These are phyloP conservation scores for Diadema setosum DNA, from an alignment of 35 echinoderm and acorn worm species.

Conservation along the genomic window DNA sequence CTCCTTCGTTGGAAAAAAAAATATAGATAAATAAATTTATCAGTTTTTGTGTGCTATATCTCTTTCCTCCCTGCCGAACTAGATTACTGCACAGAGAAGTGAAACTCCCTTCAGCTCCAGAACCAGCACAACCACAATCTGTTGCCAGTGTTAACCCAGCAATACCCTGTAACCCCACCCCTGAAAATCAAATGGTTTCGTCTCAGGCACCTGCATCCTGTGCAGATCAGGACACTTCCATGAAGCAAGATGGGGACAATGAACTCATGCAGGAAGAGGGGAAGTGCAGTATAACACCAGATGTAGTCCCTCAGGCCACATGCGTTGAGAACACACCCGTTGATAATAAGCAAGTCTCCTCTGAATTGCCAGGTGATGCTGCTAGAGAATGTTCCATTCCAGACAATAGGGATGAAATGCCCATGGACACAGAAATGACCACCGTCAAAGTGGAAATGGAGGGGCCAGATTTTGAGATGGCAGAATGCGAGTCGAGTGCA, in stretches of 20 bases:
- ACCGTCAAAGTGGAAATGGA: neutral
- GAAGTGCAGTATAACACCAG: neutral
- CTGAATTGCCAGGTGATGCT: neutral
- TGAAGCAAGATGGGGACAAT: neutral
- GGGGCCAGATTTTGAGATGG: neutral
- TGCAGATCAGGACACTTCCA: too few species aligned
- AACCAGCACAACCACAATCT: neutral
- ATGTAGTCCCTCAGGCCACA: neutral
- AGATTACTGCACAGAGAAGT: conserved; percentile 74
- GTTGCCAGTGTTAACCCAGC: neutral
- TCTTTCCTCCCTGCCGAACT: too few species aligned
- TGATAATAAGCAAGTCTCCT: neutral
- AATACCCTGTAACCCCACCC: neutral
- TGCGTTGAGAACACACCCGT: neutral
- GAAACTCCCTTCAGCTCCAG: conserved; percentile 51
- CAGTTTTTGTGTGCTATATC: too few species aligned
- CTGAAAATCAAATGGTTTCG: neutral
- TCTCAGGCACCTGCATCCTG: neutral
- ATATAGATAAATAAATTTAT: too few species aligned
- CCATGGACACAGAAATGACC: conserved; percentile 29
- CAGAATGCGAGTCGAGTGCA: neutral
- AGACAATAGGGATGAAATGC: neutral
- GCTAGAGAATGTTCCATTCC: neutral
- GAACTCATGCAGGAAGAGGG: conserved; percentile 4
- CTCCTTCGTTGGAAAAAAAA: too few species aligned